These are phyloP conservation scores for Nomada lathburiana DNA, from an alignment of 2,888 invertebrate genomes.

Conservation along the genomic window DNA sequence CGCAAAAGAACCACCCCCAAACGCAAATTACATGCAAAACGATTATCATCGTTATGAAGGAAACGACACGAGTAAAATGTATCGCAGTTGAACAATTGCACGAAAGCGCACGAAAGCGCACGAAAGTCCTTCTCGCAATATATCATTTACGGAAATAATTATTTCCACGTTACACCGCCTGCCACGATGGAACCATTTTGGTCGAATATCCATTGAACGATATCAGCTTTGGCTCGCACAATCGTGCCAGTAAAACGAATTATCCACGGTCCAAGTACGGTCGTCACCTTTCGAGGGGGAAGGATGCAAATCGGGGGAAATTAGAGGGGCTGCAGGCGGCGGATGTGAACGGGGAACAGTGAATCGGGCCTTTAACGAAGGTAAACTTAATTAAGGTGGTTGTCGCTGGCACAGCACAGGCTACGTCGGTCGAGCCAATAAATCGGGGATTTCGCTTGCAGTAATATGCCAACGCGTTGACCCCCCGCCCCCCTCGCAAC, in stretches of 20 bases:
- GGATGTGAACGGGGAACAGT: constrained; percentile 53
- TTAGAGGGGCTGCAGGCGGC: constrained; percentile 34
- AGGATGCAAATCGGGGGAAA: constrained; percentile 38
- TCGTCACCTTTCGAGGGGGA: constrained; percentile 13
- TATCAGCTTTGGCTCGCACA: neutral
- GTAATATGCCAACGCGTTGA: constrained; percentile 38
- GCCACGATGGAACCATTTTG: neutral
- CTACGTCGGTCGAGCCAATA: constrained; percentile 48
- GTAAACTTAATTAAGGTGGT: constrained; percentile 62
- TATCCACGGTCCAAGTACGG: constrained; percentile 9
- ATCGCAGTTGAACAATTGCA: too few species aligned
- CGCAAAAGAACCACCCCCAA: too few species aligned
- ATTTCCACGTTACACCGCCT: too few species aligned
- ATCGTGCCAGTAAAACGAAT: constrained; percentile 26
- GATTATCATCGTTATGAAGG: too few species aligned
- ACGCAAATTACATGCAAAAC: too few species aligned
- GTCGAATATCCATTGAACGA: neutral
- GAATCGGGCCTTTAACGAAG: constrained; percentile 62
- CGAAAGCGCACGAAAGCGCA: too few species aligned
- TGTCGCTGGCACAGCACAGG: constrained; percentile 44
- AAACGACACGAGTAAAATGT: too few species aligned
- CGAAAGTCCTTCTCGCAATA: too few species aligned
- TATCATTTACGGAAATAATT: too few species aligned
- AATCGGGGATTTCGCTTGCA: constrained; percentile 53
- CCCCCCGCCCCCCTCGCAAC: neutral